Percentiles rank a stretch among this genome's conserved stretches.
phyloP scores from a whole-genome alignment of 2,888 invertebrate species.

The Andrena chrysosceles region DNA sequence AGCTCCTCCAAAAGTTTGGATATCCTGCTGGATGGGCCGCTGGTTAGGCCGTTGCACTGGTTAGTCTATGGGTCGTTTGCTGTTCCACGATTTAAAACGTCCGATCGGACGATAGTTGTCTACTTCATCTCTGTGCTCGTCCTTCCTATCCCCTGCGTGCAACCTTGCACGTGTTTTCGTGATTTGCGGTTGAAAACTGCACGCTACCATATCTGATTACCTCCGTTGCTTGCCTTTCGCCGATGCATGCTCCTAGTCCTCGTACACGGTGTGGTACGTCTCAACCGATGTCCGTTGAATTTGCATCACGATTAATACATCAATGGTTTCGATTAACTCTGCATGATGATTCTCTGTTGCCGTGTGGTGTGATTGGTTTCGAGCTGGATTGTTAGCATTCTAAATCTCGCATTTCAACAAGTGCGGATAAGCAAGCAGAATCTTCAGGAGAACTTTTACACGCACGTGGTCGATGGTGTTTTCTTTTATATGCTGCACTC shows the following conservation, averaged over 20 bases:
- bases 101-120: conserved; percentile 1
- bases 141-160: background rate
- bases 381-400: background rate
- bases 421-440: background rate
- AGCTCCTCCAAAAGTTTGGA: conserved; percentile 82
- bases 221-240: background rate
- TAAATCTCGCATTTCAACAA: background rate
- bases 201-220: background rate
- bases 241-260: conserved; percentile 26
- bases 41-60: conserved; percentile 88
- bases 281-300: background rate
- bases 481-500: background rate
- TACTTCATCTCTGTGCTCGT: conserved; percentile 6
- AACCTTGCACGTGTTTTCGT: conserved; percentile 5
- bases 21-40: conserved; percentile 87
- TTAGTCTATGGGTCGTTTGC: conserved; percentile 78
- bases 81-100: conserved; percentile 1
- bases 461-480: background rate
- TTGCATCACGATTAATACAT: conserved; percentile 1
- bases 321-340: background rate
- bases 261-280: background rate
- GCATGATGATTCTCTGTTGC: conserved; percentile 7
- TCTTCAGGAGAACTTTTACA: background rate
- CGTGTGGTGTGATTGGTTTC: background rate
- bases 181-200: background rate